Conservation (phyloP, 2,797 vertebrate genomes). For the Synaphobranchus kaupii region DNA sequence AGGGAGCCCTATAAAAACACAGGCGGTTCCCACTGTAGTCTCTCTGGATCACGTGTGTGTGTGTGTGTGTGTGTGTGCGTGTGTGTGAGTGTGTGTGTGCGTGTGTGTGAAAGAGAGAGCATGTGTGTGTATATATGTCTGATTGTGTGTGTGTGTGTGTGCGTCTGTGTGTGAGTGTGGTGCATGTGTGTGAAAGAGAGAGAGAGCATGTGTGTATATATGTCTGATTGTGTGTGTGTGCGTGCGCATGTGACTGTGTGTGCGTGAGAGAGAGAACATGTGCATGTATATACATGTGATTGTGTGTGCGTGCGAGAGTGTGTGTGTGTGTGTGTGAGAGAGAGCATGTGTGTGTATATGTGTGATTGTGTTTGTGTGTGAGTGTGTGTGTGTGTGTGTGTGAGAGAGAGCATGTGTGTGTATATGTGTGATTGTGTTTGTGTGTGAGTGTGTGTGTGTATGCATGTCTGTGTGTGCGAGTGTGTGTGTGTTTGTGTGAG, state of each 20-base stretch:
- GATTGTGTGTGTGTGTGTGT: background rate
- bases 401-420: background rate
- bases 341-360: background rate
- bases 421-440: constrained; percentile 26
- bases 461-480: constrained; percentile 13
- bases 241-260: background rate
- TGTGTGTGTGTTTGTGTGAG: background rate
- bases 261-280: background rate
- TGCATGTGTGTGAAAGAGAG: background rate
- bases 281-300: background rate
- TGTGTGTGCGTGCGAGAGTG: background rate
- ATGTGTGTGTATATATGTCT: background rate
- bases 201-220: too few species aligned
- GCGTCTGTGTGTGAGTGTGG: background rate
- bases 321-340: background rate
- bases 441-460: constrained; percentile 14
- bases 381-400: background rate
- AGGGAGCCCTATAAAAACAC: constrained; percentile 24
- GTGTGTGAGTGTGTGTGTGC: constrained; percentile 13
- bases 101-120: background rate
- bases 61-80: constrained; percentile 8
- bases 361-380: too few species aligned
- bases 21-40: background rate
- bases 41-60: constrained; percentile 24
- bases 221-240: background rate